phyloP scores from a whole-genome alignment of 2,888 invertebrate genomes.

The Drosophila antonietae region DNA sequence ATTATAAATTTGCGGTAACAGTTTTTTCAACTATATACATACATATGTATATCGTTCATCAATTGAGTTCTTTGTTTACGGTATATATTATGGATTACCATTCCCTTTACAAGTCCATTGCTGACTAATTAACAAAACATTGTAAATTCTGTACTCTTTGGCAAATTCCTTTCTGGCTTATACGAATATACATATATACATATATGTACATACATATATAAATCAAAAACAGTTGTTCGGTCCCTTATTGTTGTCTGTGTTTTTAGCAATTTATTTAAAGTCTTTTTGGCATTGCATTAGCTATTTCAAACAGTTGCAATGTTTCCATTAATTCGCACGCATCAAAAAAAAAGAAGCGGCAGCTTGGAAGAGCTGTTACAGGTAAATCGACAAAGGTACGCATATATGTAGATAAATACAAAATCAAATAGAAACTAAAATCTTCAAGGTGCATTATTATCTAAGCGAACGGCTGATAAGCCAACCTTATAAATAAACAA shows the following conservation, averaged over 20 bases:
- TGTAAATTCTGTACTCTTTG: neutral
- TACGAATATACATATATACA: neutral
- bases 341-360: slow-evolving; percentile 7
- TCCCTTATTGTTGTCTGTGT: slow-evolving; percentile 3
- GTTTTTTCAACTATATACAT: neutral
- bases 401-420: neutral
- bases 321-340: neutral
- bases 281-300: neutral
- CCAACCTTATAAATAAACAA: slow-evolving; percentile 50
- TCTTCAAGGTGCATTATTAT: slow-evolving; percentile 23
- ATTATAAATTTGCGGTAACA: neutral
- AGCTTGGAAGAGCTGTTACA: neutral
- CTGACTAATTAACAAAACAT: slow-evolving; percentile 29
- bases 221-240: slow-evolving; percentile 45
- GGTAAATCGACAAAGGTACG: slow-evolving; percentile 1
- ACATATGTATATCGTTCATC: neutral
- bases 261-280: neutral
- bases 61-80: slow-evolving; percentile 16
- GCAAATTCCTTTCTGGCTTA: slow-evolving; percentile 9
- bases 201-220: neutral
- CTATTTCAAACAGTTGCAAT: slow-evolving; percentile 4
- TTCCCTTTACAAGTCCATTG: neutral
- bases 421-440: neutral
- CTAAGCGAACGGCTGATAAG: slow-evolving; percentile 39
- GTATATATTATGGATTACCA: neutral